Evolutionary conservation across 2,797 vertebrate species (phyloP), one percentile per base, ranked within the genome.

Genomic region (Oreortyx pictus): DNA sequence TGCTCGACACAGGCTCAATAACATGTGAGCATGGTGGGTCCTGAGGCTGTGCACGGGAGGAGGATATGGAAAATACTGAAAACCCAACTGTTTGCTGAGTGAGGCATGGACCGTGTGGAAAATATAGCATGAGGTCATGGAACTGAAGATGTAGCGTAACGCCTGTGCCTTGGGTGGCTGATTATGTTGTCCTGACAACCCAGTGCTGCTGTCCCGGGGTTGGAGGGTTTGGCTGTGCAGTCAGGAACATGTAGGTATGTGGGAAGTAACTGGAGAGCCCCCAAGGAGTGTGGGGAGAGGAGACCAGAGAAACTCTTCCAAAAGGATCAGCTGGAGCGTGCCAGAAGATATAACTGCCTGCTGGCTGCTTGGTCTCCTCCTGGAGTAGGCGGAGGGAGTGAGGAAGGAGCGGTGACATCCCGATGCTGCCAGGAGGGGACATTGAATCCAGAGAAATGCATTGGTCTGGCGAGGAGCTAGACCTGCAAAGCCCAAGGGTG

Each of bases 211-310:
- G 92, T 92, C 86, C 85, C 71, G 33, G 88, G 16, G 56, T 83
- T 86, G 95, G 70, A 95, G 85, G 76, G 52, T 43, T 96, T 96
- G 95, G 92, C 88, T 90, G 67, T 35, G 47, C 67, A 79, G 82
- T 75, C 0, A 2, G 60, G 33, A 71, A 72, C 41, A 67, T 84
- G 88, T 84, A 95, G 95, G 89, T 95, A 94, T 95, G 93, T 88
- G 88, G 74, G 88, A 96, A 93, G 94, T 95, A 96, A 96, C 67
- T 17, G 54, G 96, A 96, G 94, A 95, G 89, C 52, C 94, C 88
- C 91, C 13, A 41, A 92, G 89, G 95, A 94, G 31, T 49, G 47
- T 35, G 33, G 74, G 88, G 87, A 96, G 94, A 94, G 77, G 33
- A 95, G 83, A 20, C 71, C 76, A 81, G 91, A 86, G 89, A 96